Percentiles rank a stretch among this genome's conserved stretches.
Conservation (phyloP, 2,113 vertebrate genomes). For the Corythoichthys intestinalis region DNA sequence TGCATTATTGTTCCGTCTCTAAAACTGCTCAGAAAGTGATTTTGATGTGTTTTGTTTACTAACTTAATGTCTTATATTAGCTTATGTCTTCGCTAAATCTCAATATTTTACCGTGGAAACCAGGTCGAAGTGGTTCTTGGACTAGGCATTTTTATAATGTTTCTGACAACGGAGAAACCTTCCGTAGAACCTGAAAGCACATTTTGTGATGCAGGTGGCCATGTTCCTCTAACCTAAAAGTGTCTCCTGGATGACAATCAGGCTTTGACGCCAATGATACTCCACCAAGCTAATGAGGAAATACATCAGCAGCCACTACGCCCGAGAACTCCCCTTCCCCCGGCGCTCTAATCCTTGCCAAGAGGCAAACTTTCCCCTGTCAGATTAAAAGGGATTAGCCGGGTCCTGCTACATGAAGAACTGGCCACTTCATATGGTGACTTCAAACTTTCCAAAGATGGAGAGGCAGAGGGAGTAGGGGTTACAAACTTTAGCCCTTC, state of each 20-base stretch:
- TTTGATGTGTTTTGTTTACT: too few relatives aligned
- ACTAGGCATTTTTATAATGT: too few relatives aligned
- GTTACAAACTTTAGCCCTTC: not conserved
- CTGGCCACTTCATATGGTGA: conserved; percentile 58
- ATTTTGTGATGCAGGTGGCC: not conserved
- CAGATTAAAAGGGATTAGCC: conserved; percentile 70
- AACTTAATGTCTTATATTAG: too few relatives aligned
- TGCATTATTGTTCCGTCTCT: too few relatives aligned
- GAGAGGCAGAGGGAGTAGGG: not conserved
- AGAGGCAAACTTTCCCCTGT: conserved; percentile 67
- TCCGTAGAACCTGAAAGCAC: too few relatives aligned
- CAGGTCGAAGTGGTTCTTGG: too few relatives aligned
- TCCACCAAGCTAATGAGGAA: conserved; percentile 53
- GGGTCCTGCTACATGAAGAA: conserved; percentile 60
- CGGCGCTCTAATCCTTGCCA: conserved; percentile 51
- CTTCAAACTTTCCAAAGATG: conserved; percentile 53
- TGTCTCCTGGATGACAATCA: conserved; percentile 2
- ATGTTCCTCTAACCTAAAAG: conserved; percentile 29
- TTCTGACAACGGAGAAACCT: too few relatives aligned
- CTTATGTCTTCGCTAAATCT: too few relatives aligned
- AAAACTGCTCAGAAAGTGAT: too few relatives aligned
- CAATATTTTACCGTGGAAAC: too few relatives aligned
- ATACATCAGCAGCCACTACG: conserved; percentile 45
- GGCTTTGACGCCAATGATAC: not conserved
- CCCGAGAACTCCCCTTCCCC: not conserved